Conservation (phyloP, 2,888 invertebrate species). For the Eupeodes latifasciatus region DNA sequence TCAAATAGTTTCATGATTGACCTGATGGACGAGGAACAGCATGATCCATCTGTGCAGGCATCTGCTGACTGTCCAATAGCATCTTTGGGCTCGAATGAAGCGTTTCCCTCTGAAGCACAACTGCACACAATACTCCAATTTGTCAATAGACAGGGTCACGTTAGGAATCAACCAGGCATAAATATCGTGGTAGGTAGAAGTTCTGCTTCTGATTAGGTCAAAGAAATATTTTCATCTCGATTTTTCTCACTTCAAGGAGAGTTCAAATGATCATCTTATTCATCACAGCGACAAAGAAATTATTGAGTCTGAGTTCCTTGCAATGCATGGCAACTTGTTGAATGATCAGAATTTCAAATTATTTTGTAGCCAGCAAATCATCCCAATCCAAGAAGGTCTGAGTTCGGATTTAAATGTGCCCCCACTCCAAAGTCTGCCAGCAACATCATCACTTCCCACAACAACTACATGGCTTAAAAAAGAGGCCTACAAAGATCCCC, state of each 20-base stretch:
- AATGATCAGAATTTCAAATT: conserved; percentile 68
- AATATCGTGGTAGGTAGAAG: conserved; percentile 21
- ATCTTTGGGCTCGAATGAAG: conserved; percentile 71
- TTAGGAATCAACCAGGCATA: conserved; percentile 62
- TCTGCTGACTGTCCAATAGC: conserved; percentile 46
- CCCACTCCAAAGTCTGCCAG: conserved; percentile 42
- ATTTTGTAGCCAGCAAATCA: conserved; percentile 63
- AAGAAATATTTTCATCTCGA: background rate
- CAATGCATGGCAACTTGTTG: conserved; percentile 64
- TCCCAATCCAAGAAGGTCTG: conserved; percentile 57
- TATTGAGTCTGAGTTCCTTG: conserved; percentile 60
- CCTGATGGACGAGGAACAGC: conserved; percentile 79
- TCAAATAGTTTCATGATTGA: conserved; percentile 83
- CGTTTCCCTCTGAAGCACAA: conserved; percentile 79
- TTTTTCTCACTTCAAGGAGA: conserved; percentile 44
- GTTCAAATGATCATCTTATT: conserved; percentile 56
- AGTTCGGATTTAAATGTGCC: conserved; percentile 46
- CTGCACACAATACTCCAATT: conserved; percentile 81
- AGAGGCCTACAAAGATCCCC: conserved; percentile 40
- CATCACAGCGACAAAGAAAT: conserved; percentile 64
- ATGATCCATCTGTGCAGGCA: conserved; percentile 65
- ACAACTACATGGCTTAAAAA: conserved; percentile 56
- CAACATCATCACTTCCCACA: conserved; percentile 21
- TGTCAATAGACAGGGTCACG: conserved; percentile 78
- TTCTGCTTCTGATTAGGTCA: background rate